Percentiles rank a stretch among this genome's conserved stretches.
phyloP scores from a whole-genome alignment of 2,888 invertebrate species.

The Andrena haemorrhoa region DNA sequence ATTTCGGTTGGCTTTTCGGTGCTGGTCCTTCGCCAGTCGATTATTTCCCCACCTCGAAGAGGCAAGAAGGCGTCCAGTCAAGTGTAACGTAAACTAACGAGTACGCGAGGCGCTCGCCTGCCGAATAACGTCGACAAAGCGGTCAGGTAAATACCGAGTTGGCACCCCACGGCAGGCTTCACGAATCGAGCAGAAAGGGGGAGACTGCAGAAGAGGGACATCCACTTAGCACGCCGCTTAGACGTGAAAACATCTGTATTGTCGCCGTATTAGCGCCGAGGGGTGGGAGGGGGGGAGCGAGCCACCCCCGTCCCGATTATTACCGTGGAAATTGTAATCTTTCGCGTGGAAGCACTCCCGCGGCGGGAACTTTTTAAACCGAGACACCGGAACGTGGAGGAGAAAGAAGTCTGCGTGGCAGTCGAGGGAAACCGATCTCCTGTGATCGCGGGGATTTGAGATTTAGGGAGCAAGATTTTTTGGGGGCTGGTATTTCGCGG shows the following conservation, averaged over 20 bases:
- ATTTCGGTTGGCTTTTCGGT: constrained; percentile 85
- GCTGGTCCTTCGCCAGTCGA: constrained; percentile 81
- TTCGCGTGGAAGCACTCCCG: constrained; percentile 54
- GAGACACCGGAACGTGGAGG: not conserved
- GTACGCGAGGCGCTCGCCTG: constrained; percentile 47
- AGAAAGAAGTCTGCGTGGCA: not conserved
- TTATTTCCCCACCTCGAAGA: constrained; percentile 75
- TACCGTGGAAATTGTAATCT: constrained; percentile 75
- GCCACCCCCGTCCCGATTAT: constrained; percentile 69
- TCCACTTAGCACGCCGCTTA: constrained; percentile 83
- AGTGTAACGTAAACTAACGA: constrained; percentile 72
- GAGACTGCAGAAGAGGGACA: constrained; percentile 49
- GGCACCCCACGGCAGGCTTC: constrained; percentile 50
- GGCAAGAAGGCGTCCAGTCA: constrained; percentile 75
- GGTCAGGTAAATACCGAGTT: constrained; percentile 56
- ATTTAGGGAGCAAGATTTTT: not conserved
- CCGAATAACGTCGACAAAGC: constrained; percentile 34
- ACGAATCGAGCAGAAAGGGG: constrained; percentile 13
- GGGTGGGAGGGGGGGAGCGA: too few relatives aligned
- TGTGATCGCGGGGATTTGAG: not conserved
- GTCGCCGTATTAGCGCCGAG: constrained; percentile 78
- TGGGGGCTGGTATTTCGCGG: not conserved
- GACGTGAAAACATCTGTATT: constrained; percentile 83
- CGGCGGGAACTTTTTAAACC: constrained; percentile 61
- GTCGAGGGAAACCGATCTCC: not conserved